phyloP scores from a whole-genome alignment of 2,888 invertebrate genomes.

The Ophraella communa region DNA sequence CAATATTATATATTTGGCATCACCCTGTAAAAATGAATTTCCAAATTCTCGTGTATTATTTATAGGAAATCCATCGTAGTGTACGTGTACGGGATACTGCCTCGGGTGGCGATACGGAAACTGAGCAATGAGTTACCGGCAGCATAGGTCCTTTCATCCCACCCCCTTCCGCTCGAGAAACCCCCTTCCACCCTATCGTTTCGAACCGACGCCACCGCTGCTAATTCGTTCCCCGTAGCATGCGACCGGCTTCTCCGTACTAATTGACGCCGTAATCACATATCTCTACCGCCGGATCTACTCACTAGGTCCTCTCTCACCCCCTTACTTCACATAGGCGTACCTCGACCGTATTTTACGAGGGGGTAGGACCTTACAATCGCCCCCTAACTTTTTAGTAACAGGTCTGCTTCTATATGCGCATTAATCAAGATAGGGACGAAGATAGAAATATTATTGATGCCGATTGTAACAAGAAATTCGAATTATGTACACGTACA shows the following conservation, averaged over 20 bases:
- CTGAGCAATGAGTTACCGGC: conserved; percentile 37
- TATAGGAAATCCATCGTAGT: conserved; percentile 16
- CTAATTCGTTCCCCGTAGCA: conserved; percentile 46
- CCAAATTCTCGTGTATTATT: too few species aligned
- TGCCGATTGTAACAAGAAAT: too few species aligned
- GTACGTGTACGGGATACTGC: conserved; percentile 34
- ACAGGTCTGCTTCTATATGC: too few species aligned
- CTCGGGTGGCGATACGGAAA: conserved; percentile 43
- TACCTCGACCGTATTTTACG: conserved; percentile 28
- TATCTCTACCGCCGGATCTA: conserved; percentile 47
- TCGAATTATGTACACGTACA: too few species aligned
- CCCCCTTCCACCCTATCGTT: not conserved
- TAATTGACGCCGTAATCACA: conserved; percentile 54
- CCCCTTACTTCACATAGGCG: conserved; percentile 10
- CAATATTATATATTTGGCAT: too few species aligned
- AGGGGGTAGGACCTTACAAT: not conserved
- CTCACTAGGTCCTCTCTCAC: conserved; percentile 36
- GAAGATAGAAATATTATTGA: too few species aligned
- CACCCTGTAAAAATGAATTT: not conserved
- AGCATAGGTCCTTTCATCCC: conserved; percentile 15
- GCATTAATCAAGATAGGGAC: too few species aligned
- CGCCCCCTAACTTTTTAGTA: too few species aligned
- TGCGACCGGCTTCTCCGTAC: conserved; percentile 48
- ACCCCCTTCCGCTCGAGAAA: not conserved
- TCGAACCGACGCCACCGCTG: conserved; percentile 28